Percentiles rank a stretch among this genome's conserved stretches.
Evolutionary conservation across 35 echinoderm and acorn worm genomes (phyloP).

Genomic region (Strongylocentrotus purpuratus): DNA sequence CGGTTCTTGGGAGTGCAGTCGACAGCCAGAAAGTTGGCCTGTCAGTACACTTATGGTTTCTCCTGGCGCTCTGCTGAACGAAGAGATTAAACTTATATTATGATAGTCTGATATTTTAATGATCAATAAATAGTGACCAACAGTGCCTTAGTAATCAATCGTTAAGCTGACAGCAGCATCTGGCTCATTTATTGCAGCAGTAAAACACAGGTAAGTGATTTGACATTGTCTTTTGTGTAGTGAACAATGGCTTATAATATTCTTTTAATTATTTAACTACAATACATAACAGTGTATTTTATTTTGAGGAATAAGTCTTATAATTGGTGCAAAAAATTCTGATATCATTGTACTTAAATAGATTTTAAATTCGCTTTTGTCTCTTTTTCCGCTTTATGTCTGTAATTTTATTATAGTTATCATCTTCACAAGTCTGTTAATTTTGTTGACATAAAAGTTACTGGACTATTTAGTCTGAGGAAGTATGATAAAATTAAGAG

Average conservation of each 20-base stretch:
- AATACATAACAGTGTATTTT: too few species aligned
- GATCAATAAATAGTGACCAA: not conserved
- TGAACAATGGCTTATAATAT: not conserved
- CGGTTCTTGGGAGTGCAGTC: not conserved
- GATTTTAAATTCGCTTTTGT: too few species aligned
- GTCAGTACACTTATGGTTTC: not conserved
- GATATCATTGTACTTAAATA: too few species aligned
- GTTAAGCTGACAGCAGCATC: not conserved
- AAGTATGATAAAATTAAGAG: too few species aligned
- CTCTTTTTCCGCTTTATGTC: too few species aligned
- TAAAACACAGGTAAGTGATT: not conserved
- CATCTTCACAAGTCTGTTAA: too few species aligned
- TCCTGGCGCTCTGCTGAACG: not conserved
- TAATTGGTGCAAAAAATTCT: too few species aligned
- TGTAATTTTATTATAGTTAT: too few species aligned
- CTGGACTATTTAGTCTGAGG: too few species aligned
- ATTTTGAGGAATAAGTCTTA: too few species aligned
- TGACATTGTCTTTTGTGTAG: not conserved
- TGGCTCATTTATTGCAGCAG: not conserved
- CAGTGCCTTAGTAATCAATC: not conserved
- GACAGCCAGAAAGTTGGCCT: not conserved
- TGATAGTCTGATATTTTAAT: not conserved
- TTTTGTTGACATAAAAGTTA: too few species aligned
- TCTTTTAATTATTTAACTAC: too few species aligned
- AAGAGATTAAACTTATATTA: not conserved